Evolutionary conservation across 2,888 invertebrate species (phyloP).

Genomic region (Uloborus plumipes): DNA sequence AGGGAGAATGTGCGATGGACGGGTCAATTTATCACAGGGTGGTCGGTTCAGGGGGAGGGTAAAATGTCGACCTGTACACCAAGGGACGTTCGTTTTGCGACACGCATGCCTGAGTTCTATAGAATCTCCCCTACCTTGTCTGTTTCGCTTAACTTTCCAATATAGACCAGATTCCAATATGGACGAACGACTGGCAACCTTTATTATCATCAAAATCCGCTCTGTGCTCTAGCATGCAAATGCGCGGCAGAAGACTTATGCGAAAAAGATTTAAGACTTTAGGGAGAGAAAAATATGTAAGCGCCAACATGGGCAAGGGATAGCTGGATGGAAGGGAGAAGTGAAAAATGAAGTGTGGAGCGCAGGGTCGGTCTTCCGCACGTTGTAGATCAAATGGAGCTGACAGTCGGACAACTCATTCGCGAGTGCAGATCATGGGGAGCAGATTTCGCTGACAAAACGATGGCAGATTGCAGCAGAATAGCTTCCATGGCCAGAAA

Average conservation of each 20-base stretch:
- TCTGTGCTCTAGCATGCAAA: constrained; percentile 45
- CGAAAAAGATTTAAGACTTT: constrained; percentile 53
- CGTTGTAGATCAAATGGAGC: constrained; percentile 12
- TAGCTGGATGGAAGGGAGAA: constrained; percentile 25
- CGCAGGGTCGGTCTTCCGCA: not conserved
- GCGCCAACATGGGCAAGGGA: constrained; percentile 13
- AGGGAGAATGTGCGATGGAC: constrained; percentile 55
- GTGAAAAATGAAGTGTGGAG: constrained; percentile 43
- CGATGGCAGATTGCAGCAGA: too few relatives aligned
- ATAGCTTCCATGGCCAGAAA: too few relatives aligned
- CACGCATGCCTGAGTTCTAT: constrained; percentile 61
- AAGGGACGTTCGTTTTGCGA: constrained; percentile 57
- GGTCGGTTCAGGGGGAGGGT: constrained; percentile 20
- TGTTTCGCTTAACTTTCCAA: constrained; percentile 57
- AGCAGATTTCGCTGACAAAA: too few relatives aligned
- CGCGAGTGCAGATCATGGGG: not conserved
- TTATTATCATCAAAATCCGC: constrained; percentile 52
- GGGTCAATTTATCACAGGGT: constrained; percentile 61
- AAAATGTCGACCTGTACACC: constrained; percentile 55
- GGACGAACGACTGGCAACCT: constrained; percentile 60
- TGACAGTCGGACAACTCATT: constrained; percentile 32
- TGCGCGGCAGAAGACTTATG: constrained; percentile 40
- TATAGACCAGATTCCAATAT: constrained; percentile 62
- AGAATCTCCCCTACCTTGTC: constrained; percentile 31
- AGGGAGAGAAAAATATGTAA: not conserved